These are phyloP conservation scores for Cyanoderma ruficeps DNA, from an alignment of 2,113 vertebrate species.

Conservation along the genomic window DNA sequence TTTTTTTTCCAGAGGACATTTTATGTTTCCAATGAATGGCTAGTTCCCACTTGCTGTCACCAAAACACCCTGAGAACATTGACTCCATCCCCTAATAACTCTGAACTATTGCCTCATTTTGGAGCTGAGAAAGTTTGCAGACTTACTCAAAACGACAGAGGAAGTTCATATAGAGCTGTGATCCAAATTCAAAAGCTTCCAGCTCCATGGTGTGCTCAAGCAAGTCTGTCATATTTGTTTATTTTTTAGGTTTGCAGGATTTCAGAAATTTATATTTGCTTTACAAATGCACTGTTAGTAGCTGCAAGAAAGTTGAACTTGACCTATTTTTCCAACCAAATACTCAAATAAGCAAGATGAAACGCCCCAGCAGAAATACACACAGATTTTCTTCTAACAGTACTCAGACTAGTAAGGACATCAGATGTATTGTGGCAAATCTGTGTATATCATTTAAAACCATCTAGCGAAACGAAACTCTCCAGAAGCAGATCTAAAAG, in stretches of 20 bases:
- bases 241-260: neutral
- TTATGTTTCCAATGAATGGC: neutral
- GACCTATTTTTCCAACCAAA: neutral
- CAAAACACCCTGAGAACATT: neutral
- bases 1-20: neutral
- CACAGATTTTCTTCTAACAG: neutral
- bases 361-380: neutral
- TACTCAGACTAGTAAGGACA: neutral
- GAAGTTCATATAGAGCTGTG: neutral
- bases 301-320: neutral
- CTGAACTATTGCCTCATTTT: neutral
- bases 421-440: neutral
- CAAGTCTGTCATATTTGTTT: neutral
- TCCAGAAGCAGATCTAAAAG: neutral
- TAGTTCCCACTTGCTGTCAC: neutral
- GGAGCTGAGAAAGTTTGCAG: neutral
- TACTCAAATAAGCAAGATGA: neutral
- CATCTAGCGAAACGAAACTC: neutral
- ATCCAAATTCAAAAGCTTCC: neutral
- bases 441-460: neutral
- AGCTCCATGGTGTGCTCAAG: neutral
- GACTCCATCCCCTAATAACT: neutral
- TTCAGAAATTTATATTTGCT: neutral
- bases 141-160: neutral
- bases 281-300: neutral